Percentiles rank a stretch among this genome's conserved stretches.
Evolutionary conservation across 2,113 vertebrate genomes (phyloP).

Genomic region (Craseonycteris thonglongyai): DNA sequence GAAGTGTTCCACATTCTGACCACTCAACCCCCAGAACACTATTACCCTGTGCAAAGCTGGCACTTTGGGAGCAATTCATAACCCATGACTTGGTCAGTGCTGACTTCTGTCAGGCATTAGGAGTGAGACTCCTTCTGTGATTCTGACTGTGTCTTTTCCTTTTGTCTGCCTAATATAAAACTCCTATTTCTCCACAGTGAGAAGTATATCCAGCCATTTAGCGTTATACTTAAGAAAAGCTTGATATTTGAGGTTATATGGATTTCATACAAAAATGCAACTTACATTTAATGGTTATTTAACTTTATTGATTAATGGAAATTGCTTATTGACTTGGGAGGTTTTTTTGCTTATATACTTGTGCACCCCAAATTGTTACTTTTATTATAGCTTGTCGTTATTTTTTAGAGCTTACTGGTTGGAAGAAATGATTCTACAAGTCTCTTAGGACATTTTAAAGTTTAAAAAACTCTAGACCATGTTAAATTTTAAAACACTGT

Average conservation of each 20-base stretch:
- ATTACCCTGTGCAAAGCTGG: not conserved
- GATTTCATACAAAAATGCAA: conserved; percentile 31
- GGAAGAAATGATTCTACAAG: not conserved
- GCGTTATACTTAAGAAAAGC: not conserved
- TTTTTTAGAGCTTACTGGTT: conserved; percentile 32
- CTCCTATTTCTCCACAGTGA: not conserved
- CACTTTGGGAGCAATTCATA: not conserved
- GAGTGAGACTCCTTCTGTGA: not conserved
- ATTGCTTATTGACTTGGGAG: conserved; percentile 33
- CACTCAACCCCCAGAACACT: accelerated
- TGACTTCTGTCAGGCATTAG: not conserved
- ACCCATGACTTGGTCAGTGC: not conserved
- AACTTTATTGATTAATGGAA: conserved; percentile 52
- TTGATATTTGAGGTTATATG: conserved; percentile 5
- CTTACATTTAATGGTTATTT: conserved; percentile 33
- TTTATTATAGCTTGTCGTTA: not conserved
- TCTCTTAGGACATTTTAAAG: conserved; percentile 18
- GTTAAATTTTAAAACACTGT: not conserved
- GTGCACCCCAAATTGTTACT: not conserved
- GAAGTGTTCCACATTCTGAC: not conserved
- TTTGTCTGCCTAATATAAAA: conserved; percentile 11
- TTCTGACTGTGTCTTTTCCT: conserved; percentile 36
- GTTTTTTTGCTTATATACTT: not conserved
- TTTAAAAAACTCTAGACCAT: no score
- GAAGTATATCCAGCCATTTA: not conserved